phyloP scores from a whole-genome alignment of 2,888 invertebrate species.

The Helicoverpa assulta region DNA sequence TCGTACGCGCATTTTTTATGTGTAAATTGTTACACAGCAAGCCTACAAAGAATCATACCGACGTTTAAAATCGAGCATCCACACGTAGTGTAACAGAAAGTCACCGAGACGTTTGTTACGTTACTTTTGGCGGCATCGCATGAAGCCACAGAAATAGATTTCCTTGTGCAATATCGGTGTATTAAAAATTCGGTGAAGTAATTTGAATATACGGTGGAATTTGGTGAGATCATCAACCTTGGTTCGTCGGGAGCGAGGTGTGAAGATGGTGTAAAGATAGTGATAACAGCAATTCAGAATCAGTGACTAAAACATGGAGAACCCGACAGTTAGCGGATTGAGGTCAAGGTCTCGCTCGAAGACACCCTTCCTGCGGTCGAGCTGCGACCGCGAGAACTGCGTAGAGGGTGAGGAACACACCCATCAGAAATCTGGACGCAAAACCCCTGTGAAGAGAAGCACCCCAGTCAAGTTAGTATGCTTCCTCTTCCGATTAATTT shows the following conservation, averaged over 20 bases:
- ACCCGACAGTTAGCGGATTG: constrained; percentile 87
- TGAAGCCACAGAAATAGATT: constrained; percentile 88
- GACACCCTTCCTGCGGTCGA: constrained; percentile 91
- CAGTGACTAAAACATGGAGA: constrained; percentile 79
- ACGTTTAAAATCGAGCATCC: constrained; percentile 24
- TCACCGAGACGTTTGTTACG: constrained; percentile 73
- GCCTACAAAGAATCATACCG: constrained; percentile 18
- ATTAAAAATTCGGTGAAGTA: constrained; percentile 68
- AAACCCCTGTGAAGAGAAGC: constrained; percentile 85
- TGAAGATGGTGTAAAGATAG: constrained; percentile 70
- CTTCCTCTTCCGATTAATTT: background rate
- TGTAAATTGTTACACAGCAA: constrained; percentile 36
- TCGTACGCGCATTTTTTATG: constrained; percentile 62
- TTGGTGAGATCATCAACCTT: constrained; percentile 58
- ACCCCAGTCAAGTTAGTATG: constrained; percentile 88
- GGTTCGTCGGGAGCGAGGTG: constrained; percentile 60
- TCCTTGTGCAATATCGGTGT: constrained; percentile 83
- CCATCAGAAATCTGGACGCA: constrained; percentile 87
- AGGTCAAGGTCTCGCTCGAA: constrained; percentile 93
- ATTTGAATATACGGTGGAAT: constrained; percentile 62
- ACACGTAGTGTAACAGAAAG: constrained; percentile 56
- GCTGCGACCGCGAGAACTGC: constrained; percentile 90
- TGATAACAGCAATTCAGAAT: constrained; percentile 53
- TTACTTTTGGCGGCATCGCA: constrained; percentile 88
- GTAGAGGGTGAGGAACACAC: constrained; percentile 87